phyloP scores from a whole-genome alignment of 2,888 invertebrate genomes.

The Sipha maydis region DNA sequence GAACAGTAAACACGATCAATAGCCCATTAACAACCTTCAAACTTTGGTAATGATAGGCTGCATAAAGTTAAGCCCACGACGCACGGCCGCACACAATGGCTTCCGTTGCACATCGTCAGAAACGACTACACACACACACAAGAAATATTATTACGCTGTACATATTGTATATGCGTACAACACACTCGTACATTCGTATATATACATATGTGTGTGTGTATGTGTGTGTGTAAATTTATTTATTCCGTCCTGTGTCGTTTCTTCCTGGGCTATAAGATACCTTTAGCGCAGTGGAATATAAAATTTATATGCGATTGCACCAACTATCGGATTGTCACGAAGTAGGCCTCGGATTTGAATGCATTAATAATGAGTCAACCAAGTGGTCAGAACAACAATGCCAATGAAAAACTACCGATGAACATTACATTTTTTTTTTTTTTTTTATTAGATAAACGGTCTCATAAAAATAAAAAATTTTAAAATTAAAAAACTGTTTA shows the following conservation, averaged over 20 bases:
- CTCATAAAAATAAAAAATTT: too few relatives aligned
- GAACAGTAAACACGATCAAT: conserved; percentile 47
- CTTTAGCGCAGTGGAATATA: too few relatives aligned
- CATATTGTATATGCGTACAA: too few relatives aligned
- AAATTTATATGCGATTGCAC: too few relatives aligned
- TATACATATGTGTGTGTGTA: too few relatives aligned
- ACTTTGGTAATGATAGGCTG: conserved; percentile 47
- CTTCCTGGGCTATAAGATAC: too few relatives aligned
- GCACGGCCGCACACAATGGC: conserved; percentile 46
- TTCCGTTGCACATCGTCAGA: conserved; percentile 51
- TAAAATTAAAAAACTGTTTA: too few relatives aligned
- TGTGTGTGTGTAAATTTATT: too few relatives aligned
- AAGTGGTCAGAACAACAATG: too few relatives aligned
- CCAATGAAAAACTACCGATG: neutral
- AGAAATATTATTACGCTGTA: neutral
- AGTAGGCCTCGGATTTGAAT: neutral
- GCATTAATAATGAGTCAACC: too few relatives aligned
- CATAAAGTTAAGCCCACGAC: conserved; percentile 41
- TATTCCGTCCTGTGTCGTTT: neutral
- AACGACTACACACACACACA: neutral
- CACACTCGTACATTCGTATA: neutral
- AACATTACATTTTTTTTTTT: neutral
- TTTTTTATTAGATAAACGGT: too few relatives aligned
- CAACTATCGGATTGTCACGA: neutral
- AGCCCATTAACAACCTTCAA: conserved; percentile 61